phyloP scores from a whole-genome alignment of 1,140 invertebrate species.

The Zaprionus taronus region DNA sequence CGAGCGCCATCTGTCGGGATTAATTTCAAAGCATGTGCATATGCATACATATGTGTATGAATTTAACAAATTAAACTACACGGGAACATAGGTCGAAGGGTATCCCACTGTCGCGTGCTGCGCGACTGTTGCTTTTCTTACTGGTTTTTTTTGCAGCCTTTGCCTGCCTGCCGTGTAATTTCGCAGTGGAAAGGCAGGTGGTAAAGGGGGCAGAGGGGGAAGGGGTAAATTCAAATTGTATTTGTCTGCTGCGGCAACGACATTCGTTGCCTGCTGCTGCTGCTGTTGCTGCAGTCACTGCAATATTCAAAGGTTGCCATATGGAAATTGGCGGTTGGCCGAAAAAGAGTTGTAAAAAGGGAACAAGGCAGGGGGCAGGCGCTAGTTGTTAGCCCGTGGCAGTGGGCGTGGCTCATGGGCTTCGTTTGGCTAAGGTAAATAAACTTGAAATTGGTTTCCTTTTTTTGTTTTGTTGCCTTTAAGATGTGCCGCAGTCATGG shows the following conservation, averaged over 20 bases:
- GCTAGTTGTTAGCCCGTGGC: constrained; percentile 1
- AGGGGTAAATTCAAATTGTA: constrained; percentile 63
- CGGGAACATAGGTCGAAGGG: no score
- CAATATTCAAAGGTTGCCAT: constrained; percentile 67
- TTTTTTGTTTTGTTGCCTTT: constrained; percentile 26
- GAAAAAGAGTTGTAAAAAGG: background rate
- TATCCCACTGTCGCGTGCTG: no score
- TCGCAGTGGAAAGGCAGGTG: constrained; percentile 34
- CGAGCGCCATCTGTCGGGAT: no score
- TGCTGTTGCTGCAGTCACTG: constrained; percentile 47
- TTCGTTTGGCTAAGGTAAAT: constrained; percentile 43
- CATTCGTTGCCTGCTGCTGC: constrained; percentile 50
- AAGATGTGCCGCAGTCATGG: constrained; percentile 13
- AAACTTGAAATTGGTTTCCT: constrained; percentile 45
- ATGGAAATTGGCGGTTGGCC: constrained; percentile 60
- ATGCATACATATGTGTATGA: no score
- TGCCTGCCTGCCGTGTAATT: constrained; percentile 59
- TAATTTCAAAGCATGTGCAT: no score
- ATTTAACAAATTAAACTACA: no score
- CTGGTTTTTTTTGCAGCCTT: constrained; percentile 24
- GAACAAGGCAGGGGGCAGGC: background rate
- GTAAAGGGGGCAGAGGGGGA: constrained; percentile 6
- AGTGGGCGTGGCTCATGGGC: constrained; percentile 16
- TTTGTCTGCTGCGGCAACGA: constrained; percentile 56
- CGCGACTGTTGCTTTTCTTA: no score